These are phyloP conservation scores for Folsomia manolachei DNA, from an alignment of 2,888 invertebrate genomes.

Conservation along the genomic window DNA sequence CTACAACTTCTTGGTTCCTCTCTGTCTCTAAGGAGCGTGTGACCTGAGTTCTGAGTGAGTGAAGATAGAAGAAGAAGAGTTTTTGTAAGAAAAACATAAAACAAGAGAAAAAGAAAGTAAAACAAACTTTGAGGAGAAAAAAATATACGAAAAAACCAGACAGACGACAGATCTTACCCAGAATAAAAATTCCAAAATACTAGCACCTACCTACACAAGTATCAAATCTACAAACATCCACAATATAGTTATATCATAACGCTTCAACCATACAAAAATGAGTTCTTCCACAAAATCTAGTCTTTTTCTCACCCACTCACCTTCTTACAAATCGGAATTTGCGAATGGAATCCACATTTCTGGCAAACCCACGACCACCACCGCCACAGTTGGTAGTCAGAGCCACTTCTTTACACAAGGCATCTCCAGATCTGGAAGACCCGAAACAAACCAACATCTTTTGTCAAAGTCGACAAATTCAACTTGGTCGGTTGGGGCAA, in stretches of 20 bases:
- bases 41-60: background rate
- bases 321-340: background rate
- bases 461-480: no score
- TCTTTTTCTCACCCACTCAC: background rate
- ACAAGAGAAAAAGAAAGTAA: conserved; percentile 5
- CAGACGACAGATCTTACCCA: background rate
- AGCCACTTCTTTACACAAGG: background rate
- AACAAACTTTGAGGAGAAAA: conserved; percentile 4
- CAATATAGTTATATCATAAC: no score
- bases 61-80: no score
- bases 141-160: background rate
- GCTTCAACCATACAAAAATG: no score
- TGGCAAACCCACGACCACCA: background rate
- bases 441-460: background rate
- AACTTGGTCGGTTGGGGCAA: background rate
- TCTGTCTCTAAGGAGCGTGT: background rate
- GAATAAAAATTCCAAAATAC: background rate
- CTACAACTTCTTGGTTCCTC: no score
- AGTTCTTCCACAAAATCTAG: background rate
- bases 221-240: no score
- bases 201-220: no score
- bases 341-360: background rate
- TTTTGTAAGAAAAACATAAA: conserved; percentile 6
- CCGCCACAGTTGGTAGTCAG: background rate
- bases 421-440: no score